These are phyloP conservation scores for Equus quagga DNA, from an alignment of 2,113 vertebrate species.

Conservation along the genomic window DNA sequence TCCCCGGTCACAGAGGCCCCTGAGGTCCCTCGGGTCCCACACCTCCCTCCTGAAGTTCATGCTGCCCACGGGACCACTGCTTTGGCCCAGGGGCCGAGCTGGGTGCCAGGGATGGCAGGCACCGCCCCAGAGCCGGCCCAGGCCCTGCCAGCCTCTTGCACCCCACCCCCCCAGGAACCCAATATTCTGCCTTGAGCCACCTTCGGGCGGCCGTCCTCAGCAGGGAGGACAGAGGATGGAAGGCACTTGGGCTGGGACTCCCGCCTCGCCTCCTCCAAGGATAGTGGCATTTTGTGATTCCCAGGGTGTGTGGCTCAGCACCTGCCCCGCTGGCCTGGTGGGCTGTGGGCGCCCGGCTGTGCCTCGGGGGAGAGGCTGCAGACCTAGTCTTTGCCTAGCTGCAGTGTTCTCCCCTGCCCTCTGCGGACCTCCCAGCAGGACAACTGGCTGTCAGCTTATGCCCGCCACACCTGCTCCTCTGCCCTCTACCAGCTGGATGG, in stretches of 20 bases:
- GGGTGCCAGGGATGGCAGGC: neutral
- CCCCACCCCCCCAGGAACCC: neutral
- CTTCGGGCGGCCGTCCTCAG: neutral
- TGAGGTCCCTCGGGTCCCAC: accelerated
- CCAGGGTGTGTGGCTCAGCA: neutral
- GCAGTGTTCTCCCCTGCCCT: neutral
- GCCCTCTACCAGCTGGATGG: accelerated
- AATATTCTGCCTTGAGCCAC: neutral
- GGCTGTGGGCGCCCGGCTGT: neutral
- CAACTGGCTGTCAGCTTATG: neutral
- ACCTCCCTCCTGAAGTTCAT: neutral
- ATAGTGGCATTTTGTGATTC: accelerated
- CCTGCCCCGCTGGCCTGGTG: accelerated
- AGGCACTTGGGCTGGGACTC: neutral
- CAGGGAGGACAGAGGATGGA: neutral
- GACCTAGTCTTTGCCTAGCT: neutral
- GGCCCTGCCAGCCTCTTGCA: neutral
- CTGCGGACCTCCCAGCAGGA: neutral
- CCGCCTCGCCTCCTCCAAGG: neutral
- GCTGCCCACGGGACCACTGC: accelerated
- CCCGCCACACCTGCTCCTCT: neutral
- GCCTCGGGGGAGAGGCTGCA: neutral
- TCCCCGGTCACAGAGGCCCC: neutral
- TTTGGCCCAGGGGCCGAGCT: accelerated
- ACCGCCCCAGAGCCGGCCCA: neutral